These are phyloP conservation scores for Thumatha senex DNA, from an alignment of 2,888 invertebrate species.

Conservation along the genomic window DNA sequence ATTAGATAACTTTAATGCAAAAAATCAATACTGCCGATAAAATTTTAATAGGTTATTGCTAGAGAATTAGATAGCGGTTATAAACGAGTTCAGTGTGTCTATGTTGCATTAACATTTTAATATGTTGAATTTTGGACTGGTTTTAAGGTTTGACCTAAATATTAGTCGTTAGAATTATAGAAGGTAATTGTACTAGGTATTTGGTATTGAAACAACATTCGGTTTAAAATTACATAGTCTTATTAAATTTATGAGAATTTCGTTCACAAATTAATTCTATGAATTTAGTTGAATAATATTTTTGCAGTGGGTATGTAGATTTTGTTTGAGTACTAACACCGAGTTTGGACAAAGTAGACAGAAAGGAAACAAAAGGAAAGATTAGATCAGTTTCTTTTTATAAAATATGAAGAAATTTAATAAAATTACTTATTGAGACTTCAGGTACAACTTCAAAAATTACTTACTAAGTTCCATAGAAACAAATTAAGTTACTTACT, in stretches of 20 bases:
- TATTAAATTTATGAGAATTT: not conserved
- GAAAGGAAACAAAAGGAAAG: too few relatives aligned
- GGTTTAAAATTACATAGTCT: not conserved
- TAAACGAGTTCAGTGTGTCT: slow-evolving; percentile 28
- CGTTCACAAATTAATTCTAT: not conserved
- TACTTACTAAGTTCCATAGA: too few relatives aligned
- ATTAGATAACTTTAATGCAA: slow-evolving; percentile 20
- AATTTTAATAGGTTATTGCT: slow-evolving; percentile 22
- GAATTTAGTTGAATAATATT: too few relatives aligned
- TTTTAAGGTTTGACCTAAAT: slow-evolving; percentile 30
- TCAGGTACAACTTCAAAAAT: too few relatives aligned
- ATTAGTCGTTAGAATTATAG: slow-evolving; percentile 20
- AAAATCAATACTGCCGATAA: slow-evolving; percentile 27
- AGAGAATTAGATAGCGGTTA: slow-evolving; percentile 29
- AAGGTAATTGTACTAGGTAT: not conserved
- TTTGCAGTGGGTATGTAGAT: too few relatives aligned
- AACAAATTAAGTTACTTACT: too few relatives aligned
- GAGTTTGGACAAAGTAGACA: not conserved
- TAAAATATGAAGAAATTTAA: too few relatives aligned
- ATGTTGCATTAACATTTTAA: slow-evolving; percentile 34
- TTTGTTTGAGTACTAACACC: too few relatives aligned
- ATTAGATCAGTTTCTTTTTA: too few relatives aligned
- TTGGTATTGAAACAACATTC: not conserved
- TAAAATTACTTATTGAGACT: too few relatives aligned
- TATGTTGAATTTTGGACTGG: slow-evolving; percentile 29